These are phyloP conservation scores for Drosophila tripunctata DNA, from an alignment of 2,888 invertebrate species.

Conservation along the genomic window DNA sequence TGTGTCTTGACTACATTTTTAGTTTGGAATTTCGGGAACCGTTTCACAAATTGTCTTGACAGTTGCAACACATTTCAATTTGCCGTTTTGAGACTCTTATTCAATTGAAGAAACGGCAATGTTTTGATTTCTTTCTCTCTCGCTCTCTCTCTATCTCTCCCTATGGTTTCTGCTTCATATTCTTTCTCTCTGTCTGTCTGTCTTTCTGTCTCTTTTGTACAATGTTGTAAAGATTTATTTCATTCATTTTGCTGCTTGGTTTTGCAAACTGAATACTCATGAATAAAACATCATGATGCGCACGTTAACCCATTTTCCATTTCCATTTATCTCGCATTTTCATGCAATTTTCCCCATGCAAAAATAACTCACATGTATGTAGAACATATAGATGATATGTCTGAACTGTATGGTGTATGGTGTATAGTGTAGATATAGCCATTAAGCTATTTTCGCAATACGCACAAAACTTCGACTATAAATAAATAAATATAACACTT, in stretches of 20 bases:
- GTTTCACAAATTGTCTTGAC: conserved; percentile 55
- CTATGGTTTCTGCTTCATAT: neutral
- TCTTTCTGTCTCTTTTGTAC: neutral
- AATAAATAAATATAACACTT: conserved; percentile 73
- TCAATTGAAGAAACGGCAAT: conserved; percentile 40
- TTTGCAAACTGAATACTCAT: conserved; percentile 19
- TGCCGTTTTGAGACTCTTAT: conserved; percentile 21
- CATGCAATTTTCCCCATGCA: conserved; percentile 31
- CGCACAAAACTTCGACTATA: conserved; percentile 55
- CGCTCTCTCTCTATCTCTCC: neutral
- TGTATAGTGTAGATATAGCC: conserved; percentile 27
- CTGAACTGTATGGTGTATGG: no score
- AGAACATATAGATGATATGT: conserved; percentile 13
- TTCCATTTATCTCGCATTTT: conserved; percentile 67
- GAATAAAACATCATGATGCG: conserved; percentile 49
- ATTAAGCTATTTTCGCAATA: conserved; percentile 53
- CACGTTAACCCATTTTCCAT: conserved; percentile 65
- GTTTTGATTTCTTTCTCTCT: conserved; percentile 38
- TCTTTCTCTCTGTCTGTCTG: neutral
- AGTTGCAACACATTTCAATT: conserved; percentile 39
- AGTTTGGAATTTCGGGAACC: conserved; percentile 33
- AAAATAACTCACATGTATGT: conserved; percentile 7
- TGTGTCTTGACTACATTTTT: conserved; percentile 11
- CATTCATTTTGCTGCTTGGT: conserved; percentile 36
- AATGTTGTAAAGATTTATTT: conserved; percentile 40